These are phyloP conservation scores for Agrochola lota DNA, from an alignment of 2,888 invertebrate genomes.

Conservation along the genomic window DNA sequence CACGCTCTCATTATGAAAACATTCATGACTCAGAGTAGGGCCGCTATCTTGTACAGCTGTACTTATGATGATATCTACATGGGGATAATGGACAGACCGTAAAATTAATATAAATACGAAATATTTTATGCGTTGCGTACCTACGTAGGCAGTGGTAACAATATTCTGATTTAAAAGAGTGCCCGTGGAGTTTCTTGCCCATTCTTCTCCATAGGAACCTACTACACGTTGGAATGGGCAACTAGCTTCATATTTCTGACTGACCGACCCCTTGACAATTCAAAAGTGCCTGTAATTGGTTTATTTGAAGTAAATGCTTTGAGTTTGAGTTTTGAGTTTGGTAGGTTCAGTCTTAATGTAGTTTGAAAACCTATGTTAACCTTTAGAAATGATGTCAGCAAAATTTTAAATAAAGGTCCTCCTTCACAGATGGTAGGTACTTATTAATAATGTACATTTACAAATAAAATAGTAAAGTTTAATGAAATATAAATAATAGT, in stretches of 20 bases:
- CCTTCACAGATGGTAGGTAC: constrained; percentile 28
- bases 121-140: constrained; percentile 21
- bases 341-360: constrained; percentile 20
- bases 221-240: too few species aligned
- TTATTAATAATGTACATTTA: constrained; percentile 8
- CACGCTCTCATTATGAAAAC: constrained; percentile 73
- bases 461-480: constrained; percentile 14
- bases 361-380: constrained; percentile 46
- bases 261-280: too few species aligned
- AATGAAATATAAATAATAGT: constrained; percentile 13
- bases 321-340: too few species aligned
- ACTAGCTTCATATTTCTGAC: too few species aligned
- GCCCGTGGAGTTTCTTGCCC: too few species aligned
- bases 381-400: constrained; percentile 38
- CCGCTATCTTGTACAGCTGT: constrained; percentile 61
- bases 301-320: too few species aligned
- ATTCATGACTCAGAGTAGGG: constrained; percentile 69
- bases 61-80: constrained; percentile 44
- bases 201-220: too few species aligned
- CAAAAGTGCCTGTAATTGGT: too few species aligned
- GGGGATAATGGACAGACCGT: constrained; percentile 53
- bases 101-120: constrained; percentile 30
- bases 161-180: too few species aligned
- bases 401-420: constrained; percentile 32
- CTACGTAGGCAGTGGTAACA: constrained; percentile 24